Conservation (phyloP, 2,797 vertebrate genomes). For the Anabacerthia variegaticeps region DNA sequence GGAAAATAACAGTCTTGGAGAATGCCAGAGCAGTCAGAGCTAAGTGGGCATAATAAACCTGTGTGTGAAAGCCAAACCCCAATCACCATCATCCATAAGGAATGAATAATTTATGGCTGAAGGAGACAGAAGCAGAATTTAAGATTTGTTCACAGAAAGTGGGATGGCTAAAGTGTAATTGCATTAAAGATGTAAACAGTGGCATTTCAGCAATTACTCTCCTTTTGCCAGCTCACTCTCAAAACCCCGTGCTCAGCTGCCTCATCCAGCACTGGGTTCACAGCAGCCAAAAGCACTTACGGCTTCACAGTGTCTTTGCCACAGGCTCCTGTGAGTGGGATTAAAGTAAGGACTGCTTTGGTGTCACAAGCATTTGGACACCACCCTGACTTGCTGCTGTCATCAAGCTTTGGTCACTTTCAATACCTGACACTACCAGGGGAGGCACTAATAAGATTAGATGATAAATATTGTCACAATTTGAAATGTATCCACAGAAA, state of each 20-base stretch:
- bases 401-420: background rate
- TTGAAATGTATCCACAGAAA: background rate
- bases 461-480: background rate
- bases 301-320: background rate
- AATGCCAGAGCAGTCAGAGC: constrained; percentile 25
- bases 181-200: constrained; percentile 36
- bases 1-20: background rate
- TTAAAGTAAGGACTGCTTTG: background rate
- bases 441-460: background rate
- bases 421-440: background rate
- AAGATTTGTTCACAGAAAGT: constrained; percentile 43
- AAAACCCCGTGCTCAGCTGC: background rate
- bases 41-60: constrained; percentile 52
- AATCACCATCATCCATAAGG: constrained; percentile 23
- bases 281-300: background rate
- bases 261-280: background rate
- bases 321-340: background rate
- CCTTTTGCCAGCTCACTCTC: background rate
- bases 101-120: constrained; percentile 46
- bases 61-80: constrained; percentile 43
- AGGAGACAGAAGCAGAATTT: constrained; percentile 13
- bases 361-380: background rate
- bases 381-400: background rate
- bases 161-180: constrained; percentile 16
- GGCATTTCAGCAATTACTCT: constrained; percentile 2